These are phyloP conservation scores for Microcebus murinus DNA, from an alignment of 2,113 vertebrate genomes.

Conservation along the genomic window DNA sequence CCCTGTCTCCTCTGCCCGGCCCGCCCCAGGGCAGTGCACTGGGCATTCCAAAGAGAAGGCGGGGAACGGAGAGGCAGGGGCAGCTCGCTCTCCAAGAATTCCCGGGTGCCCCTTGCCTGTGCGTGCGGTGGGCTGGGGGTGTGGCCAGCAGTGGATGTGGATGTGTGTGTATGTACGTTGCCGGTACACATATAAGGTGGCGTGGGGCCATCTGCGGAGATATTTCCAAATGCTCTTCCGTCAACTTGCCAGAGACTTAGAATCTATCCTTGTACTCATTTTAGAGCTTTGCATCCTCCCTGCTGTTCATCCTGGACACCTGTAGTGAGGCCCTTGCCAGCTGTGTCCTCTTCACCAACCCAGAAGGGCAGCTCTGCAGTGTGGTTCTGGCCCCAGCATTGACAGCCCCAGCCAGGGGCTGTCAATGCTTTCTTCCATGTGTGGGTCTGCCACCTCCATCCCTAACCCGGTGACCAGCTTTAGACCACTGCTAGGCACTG, in stretches of 20 bases:
- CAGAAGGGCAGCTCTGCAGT: background rate
- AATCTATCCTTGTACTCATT: background rate
- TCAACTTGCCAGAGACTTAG: background rate
- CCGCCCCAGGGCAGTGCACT: background rate
- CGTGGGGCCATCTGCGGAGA: background rate
- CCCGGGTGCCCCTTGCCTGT: background rate
- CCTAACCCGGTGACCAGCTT: fast-evolving
- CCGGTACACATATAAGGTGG: background rate
- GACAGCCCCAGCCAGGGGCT: background rate
- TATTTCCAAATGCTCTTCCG: background rate
- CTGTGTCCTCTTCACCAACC: background rate
- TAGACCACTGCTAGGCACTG: background rate
- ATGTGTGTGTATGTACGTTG: background rate
- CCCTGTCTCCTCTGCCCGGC: background rate
- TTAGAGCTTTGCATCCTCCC: background rate
- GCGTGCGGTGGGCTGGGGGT: too few species aligned
- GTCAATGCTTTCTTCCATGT: background rate
- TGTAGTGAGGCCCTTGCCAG: fast-evolving
- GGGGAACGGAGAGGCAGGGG: background rate
- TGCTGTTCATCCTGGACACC: background rate
- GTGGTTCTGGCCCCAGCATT: background rate
- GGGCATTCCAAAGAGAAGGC: background rate
- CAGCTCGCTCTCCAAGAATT: background rate
- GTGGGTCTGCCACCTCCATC: background rate
- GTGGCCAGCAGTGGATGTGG: background rate